A percentile compares a stretch with the other conserved stretches of the same genome.
phyloP scores from a whole-genome alignment of 2,113 vertebrate species.

The Ariopsis seemanni region DNA sequence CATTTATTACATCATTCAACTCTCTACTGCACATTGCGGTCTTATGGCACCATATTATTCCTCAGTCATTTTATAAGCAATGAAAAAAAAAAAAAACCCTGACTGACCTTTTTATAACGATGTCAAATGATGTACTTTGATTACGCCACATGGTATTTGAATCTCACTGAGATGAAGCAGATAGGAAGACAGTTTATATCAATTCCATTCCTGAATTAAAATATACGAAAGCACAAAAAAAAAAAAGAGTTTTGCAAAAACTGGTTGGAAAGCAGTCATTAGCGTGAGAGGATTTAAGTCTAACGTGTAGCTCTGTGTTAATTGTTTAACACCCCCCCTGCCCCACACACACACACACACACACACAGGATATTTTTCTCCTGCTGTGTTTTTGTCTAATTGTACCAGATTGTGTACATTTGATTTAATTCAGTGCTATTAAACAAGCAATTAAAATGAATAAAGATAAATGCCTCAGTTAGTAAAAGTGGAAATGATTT shows the following conservation, averaged over 20 bases:
- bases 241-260: not conserved
- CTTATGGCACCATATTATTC: not conserved
- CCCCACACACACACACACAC: too few relatives aligned
- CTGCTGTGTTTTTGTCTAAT: not conserved
- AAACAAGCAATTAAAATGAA: not conserved
- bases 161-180: not conserved
- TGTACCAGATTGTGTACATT: not conserved
- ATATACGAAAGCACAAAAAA: not conserved
- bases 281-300: not conserved
- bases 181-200: not conserved
- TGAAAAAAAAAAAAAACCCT: not conserved
- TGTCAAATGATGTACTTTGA: not conserved
- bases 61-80: not conserved
- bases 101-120: not conserved
- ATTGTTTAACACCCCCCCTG: not conserved
- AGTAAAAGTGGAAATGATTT: not conserved
- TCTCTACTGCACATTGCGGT: not conserved
- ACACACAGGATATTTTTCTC: not conserved
- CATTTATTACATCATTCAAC: constrained; percentile 1
- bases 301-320: not conserved
- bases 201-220: not conserved
- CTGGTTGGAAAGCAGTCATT: not conserved
- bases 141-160: not conserved
- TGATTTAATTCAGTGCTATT: not conserved
- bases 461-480: not conserved